phyloP scores from a whole-genome alignment of 2,888 invertebrate genomes.

The Caenorhabditis virilis region DNA sequence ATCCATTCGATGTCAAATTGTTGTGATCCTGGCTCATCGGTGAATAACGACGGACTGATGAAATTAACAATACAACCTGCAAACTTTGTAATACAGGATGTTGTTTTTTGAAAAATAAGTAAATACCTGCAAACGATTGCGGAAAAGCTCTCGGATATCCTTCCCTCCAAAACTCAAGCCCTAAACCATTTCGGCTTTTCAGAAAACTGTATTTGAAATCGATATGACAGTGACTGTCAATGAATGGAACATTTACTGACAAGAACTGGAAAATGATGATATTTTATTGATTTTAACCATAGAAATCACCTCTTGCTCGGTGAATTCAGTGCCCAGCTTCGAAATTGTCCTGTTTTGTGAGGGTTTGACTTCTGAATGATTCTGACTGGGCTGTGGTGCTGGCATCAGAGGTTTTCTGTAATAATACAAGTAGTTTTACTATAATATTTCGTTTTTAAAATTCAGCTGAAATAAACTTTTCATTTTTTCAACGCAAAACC shows the following conservation, averaged over 20 bases:
- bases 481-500: too few relatives aligned
- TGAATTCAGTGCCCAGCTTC: too few relatives aligned
- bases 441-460: too few relatives aligned
- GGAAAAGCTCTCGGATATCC: slow-evolving; percentile 25
- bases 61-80: slow-evolving; percentile 42
- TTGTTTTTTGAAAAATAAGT: neutral
- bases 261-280: neutral
- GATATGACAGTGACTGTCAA: slow-evolving; percentile 37
- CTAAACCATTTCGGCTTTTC: neutral
- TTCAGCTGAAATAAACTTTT: too few relatives aligned
- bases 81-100: slow-evolving; percentile 1
- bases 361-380: too few relatives aligned
- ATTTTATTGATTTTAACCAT: neutral
- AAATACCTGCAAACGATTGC: slow-evolving; percentile 15
- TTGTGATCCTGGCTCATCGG: neutral
- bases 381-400: too few relatives aligned
- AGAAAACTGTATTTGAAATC: slow-evolving; percentile 33
- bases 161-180: slow-evolving; percentile 14
- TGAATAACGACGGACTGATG: slow-evolving; percentile 32
- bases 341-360: too few relatives aligned
- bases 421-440: too few relatives aligned
- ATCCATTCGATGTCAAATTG: slow-evolving; percentile 27
- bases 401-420: too few relatives aligned
- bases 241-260: neutral
- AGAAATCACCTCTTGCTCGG: neutral